Base-by-base conservation (phyloP, 2,888 invertebrate genomes). In the Drosophila mettleri region DNA sequence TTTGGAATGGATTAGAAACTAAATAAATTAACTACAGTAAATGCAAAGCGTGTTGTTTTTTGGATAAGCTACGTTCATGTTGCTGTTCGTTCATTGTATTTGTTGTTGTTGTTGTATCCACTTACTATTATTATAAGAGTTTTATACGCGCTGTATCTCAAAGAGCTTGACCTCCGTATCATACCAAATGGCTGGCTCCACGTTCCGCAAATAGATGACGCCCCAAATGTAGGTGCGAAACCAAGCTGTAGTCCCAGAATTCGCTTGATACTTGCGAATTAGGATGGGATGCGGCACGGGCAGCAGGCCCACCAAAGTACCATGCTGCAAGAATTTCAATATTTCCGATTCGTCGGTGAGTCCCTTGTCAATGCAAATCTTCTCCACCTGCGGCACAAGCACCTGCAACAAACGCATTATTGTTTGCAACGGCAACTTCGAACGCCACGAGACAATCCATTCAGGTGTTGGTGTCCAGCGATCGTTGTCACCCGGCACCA, bases 151-250 rank as follows among this genome's bases (percentile, higher is more conserved):
- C 92, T 99, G 99, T 89, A 99, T 99, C 94, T 99, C 99, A 93
- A 99, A 99, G 73, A 99, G 93, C 92, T 99, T 99, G 53, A 99
- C 99, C 90, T 99, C 98, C 0, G 99, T 99, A 92, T 99, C 99
- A 92, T 99, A 99, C 99, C 99, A 99, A 80, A 99, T 97, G 0
- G 99, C 99, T 12, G 99, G 99, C 91, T 99, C 99, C 58, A 98
- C 96, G 93, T 99, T 99, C 96, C 98, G 95, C 86, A 99, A 94
- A 93, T 99, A 99, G 80, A 99, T 99, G 59, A 99, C 98, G 53
- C 99, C 99, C 99, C 99, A 99, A 95, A 99, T 97, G 92, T 99
- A 99, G 0, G 99, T 99, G 60, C 99, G 94, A 93, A 99, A 99
- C 99, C 99, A 99, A 89, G 98, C 98, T 27, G 99, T 99, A 0